Evolutionary conservation across 1,140 invertebrate species (phyloP).

Genomic region (Dinothrombium tinctorium): DNA sequence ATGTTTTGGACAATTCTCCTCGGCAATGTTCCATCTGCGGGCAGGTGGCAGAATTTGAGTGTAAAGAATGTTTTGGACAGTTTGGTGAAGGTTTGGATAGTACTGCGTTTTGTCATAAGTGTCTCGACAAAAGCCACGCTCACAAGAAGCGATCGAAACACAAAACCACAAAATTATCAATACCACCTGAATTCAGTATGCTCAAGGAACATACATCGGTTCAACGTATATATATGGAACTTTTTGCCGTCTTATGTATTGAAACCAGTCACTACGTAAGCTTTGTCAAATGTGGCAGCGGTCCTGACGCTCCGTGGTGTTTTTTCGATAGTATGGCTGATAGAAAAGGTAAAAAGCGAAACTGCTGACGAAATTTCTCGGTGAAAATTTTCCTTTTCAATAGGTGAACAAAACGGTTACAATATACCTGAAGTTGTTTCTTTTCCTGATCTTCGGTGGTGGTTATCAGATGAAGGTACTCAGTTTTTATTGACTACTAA

Average conservation of each 20-base stretch:
- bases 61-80: constrained; percentile 59
- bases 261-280: constrained; percentile 97
- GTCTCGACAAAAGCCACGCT: constrained; percentile 43
- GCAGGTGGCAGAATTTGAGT: constrained; percentile 60
- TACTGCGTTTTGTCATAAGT: constrained; percentile 52
- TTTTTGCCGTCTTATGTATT: constrained; percentile 90
- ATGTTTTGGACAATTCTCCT: constrained; percentile 79
- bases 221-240: constrained; percentile 63
- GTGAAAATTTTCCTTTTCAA: constrained; percentile 11
- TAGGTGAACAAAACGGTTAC: constrained; percentile 77
- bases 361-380: background rate
- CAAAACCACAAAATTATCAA: constrained; percentile 31
- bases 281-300: constrained; percentile 77
- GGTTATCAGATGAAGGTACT: constrained; percentile 55
- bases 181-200: constrained; percentile 40
- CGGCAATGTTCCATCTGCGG: constrained; percentile 78
- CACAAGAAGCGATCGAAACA: constrained; percentile 44
- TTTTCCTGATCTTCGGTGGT: constrained; percentile 51
- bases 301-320: constrained; percentile 75
- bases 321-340: constrained; percentile 99
- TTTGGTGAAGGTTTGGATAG: constrained; percentile 26
- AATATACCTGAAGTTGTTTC: constrained; percentile 80
- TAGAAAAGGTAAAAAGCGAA: constrained; percentile 72
- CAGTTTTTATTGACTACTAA: constrained; percentile 31
- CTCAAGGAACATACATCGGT: constrained; percentile 36